phyloP scores from a whole-genome alignment of 2,888 invertebrate genomes.

The Callyntrura sp. region DNA sequence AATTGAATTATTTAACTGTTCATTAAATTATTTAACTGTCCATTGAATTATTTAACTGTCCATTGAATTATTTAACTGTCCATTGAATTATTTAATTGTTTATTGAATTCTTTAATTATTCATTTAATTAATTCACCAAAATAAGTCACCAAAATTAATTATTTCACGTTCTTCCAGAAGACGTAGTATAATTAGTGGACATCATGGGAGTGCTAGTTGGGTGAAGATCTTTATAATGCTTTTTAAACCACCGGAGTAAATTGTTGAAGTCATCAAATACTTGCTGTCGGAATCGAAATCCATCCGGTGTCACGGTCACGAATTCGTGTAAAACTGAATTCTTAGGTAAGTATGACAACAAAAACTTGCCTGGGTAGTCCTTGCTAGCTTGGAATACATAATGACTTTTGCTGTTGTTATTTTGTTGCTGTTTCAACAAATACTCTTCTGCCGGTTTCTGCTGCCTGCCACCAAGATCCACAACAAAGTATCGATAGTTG shows the following conservation, averaged over 20 bases:
- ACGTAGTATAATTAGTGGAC: too few relatives aligned
- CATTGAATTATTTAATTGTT: too few relatives aligned
- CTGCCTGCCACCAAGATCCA: constrained; percentile 91
- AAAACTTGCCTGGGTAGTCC: constrained; percentile 95
- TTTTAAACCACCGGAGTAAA: constrained; percentile 98
- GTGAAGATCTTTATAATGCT: constrained; percentile 90
- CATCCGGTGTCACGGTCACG: constrained; percentile 95
- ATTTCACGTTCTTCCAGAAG: too few relatives aligned
- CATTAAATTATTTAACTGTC: too few relatives aligned
- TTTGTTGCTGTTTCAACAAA: constrained; percentile 94
- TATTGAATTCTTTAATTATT: too few relatives aligned
- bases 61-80: too few relatives aligned
- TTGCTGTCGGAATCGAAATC: constrained; percentile 95
- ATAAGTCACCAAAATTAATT: too few relatives aligned
- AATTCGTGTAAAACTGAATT: constrained; percentile 95
- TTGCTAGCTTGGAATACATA: constrained; percentile 94
- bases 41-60: too few relatives aligned
- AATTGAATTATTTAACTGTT: too few relatives aligned
- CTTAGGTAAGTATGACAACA: constrained; percentile 96
- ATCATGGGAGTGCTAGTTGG: constrained; percentile 15
- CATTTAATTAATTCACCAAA: too few relatives aligned
- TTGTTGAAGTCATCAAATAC: constrained; percentile 93
- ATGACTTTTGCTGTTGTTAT: constrained; percentile 94
- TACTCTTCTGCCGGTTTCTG: constrained; percentile 96
- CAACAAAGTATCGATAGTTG: too few relatives aligned